These are phyloP conservation scores for Myiopsitta monachus DNA, from an alignment of 2,113 vertebrate genomes.

Conservation along the genomic window DNA sequence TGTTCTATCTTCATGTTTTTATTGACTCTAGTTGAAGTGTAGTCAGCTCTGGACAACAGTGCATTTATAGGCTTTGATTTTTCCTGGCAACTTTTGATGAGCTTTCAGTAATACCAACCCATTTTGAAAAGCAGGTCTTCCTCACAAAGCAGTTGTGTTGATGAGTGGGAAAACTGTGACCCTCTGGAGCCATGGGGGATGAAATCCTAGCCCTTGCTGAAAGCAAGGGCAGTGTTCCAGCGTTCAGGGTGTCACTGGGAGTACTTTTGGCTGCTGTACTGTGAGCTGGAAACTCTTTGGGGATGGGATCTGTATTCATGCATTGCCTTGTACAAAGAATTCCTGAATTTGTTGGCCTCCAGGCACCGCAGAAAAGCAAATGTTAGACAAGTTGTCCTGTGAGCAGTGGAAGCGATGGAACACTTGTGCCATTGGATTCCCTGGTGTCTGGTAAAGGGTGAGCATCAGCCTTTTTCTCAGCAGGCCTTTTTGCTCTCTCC, in stretches of 20 bases:
- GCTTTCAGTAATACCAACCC: background rate
- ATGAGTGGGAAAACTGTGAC: slow-evolving; percentile 26
- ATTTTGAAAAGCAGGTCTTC: background rate
- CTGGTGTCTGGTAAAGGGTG: background rate
- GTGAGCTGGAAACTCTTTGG: background rate
- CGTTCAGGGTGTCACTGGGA: background rate
- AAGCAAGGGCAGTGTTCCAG: background rate
- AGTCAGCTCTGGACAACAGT: background rate
- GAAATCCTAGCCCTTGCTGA: background rate
- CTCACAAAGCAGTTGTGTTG: background rate
- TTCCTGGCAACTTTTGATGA: background rate
- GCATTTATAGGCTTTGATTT: background rate
- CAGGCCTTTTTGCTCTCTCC: background rate
- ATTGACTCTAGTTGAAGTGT: background rate
- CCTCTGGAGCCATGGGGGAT: background rate
- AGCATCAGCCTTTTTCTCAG: background rate
- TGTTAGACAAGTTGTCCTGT: background rate
- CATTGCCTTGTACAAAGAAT: background rate
- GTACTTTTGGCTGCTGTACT: background rate
- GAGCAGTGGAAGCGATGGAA: background rate
- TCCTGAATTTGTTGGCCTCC: background rate
- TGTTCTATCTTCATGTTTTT: background rate
- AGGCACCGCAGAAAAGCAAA: background rate
- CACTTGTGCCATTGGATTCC: fast-evolving
- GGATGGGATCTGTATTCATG: background rate